Evolutionary conservation across 2,113 vertebrate species (phyloP).

Genomic region (Apeltes quadracus): DNA sequence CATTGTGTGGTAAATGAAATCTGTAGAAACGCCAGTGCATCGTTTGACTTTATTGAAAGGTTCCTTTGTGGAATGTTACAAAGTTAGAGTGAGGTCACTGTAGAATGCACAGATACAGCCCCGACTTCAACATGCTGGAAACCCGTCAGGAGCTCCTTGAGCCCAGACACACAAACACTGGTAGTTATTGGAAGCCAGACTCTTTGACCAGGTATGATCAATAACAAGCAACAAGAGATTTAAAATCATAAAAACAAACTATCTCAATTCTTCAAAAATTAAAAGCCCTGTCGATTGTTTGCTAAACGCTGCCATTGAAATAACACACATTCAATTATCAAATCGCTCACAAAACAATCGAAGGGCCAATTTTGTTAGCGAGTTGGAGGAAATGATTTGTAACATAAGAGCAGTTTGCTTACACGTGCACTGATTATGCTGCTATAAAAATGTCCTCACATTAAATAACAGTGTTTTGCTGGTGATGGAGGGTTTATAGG

Average conservation of each 20-base stretch:
- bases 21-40: neutral
- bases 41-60: conserved; percentile 44
- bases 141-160: too few relatives aligned
- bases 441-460: too few relatives aligned
- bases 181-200: neutral
- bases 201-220: neutral
- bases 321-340: neutral
- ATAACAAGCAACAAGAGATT: neutral
- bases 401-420: neutral
- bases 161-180: neutral
- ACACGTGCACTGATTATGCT: neutral
- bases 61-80: conserved; percentile 5
- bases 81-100: neutral
- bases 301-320: neutral
- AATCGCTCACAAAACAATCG: neutral
- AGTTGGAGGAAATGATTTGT: neutral
- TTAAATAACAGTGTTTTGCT: neutral
- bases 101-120: too few relatives aligned
- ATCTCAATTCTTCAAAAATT: neutral
- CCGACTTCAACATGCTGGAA: too few relatives aligned
- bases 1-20: neutral
- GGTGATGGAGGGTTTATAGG: neutral
- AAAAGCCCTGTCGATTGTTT: neutral
- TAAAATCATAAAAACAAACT: neutral
- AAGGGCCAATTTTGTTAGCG: neutral